These are phyloP conservation scores for Smittia sp. DNA, from an alignment of 2,888 invertebrate genomes.

Conservation along the genomic window DNA sequence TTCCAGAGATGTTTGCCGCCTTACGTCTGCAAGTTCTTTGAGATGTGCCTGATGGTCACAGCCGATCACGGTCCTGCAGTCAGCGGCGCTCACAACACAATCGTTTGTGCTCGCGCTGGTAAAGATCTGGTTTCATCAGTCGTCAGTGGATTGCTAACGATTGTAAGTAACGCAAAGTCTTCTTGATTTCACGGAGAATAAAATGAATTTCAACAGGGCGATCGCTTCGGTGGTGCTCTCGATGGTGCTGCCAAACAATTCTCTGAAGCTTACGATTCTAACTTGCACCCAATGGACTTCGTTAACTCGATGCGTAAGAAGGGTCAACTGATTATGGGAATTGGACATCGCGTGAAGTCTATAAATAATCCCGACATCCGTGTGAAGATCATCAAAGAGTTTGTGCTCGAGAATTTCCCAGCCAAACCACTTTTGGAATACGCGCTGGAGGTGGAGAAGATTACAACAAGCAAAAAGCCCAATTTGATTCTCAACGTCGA, in stretches of 20 bases:
- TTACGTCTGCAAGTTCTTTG: constrained; percentile 95
- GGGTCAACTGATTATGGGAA: constrained; percentile 98
- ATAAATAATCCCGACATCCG: constrained; percentile 99
- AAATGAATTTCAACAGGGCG: constrained; percentile 65
- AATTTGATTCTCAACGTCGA: constrained; percentile 99
- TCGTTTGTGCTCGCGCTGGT: constrained; percentile 95
- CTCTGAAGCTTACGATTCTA: constrained; percentile 92
- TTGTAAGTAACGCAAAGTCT: constrained; percentile 62
- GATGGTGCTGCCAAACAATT: constrained; percentile 98
- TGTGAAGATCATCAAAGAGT: constrained; percentile 95
- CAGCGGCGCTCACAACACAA: constrained; percentile 97
- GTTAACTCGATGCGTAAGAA: constrained; percentile 96
- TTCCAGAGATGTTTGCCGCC: constrained; percentile 95
- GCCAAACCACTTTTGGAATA: constrained; percentile 91
- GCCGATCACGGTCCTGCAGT: constrained; percentile 99
- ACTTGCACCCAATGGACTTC: constrained; percentile 95
- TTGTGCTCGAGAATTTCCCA: constrained; percentile 90
- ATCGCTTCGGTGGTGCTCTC: constrained; percentile 96
- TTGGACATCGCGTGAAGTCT: constrained; percentile 88
- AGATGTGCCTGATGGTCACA: constrained; percentile 98
- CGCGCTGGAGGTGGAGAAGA: constrained; percentile 96
- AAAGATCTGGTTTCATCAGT: constrained; percentile 96
- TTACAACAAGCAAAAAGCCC: constrained; percentile 99
- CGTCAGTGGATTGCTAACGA: constrained; percentile 94
- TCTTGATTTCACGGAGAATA: neutral